These are phyloP conservation scores for Ips nitidus DNA, from an alignment of 1,140 invertebrate species.

Conservation along the genomic window DNA sequence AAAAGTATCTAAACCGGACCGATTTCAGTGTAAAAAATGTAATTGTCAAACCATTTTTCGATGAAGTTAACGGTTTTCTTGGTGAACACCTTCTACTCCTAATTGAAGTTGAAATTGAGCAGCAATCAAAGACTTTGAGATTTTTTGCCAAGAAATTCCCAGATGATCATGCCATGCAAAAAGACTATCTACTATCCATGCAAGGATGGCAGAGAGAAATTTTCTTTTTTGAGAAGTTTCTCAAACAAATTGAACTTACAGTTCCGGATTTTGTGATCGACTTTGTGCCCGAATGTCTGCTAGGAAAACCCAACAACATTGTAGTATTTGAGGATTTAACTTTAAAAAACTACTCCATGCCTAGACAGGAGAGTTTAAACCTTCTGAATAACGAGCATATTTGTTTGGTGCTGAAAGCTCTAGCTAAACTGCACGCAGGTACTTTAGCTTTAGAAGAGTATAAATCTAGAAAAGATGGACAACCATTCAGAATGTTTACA, in stretches of 20 bases:
- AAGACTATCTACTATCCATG: conserved; percentile 54
- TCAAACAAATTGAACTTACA: conserved; percentile 48
- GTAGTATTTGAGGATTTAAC: conserved; percentile 56
- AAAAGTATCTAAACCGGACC: conserved; percentile 16
- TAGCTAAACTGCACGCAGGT: conserved; percentile 60
- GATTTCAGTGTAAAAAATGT: conserved; percentile 23
- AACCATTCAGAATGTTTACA: conserved; percentile 48
- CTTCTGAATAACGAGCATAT: conserved; percentile 56
- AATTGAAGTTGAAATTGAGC: conserved; percentile 32
- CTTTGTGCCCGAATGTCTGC: conserved; percentile 53
- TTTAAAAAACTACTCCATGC: conserved; percentile 50
- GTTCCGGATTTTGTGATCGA: conserved; percentile 32
- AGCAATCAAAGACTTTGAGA: conserved; percentile 34
- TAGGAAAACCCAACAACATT: conserved; percentile 49
- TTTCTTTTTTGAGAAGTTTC: conserved; percentile 52
- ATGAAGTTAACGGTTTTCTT: conserved; percentile 56
- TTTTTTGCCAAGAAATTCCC: conserved; percentile 59
- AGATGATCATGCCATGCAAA: conserved; percentile 47
- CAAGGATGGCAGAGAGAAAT: conserved; percentile 57
- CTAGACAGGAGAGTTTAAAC: conserved; percentile 43
- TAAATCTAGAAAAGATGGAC: conserved; percentile 40
- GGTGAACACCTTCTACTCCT: conserved; percentile 53
- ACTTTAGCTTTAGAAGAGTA: conserved; percentile 57
- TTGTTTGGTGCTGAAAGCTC: conserved; percentile 53
- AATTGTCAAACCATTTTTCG: conserved; percentile 21